phyloP scores from a whole-genome alignment of 2,888 invertebrate species.

The Xestia ashworthii region DNA sequence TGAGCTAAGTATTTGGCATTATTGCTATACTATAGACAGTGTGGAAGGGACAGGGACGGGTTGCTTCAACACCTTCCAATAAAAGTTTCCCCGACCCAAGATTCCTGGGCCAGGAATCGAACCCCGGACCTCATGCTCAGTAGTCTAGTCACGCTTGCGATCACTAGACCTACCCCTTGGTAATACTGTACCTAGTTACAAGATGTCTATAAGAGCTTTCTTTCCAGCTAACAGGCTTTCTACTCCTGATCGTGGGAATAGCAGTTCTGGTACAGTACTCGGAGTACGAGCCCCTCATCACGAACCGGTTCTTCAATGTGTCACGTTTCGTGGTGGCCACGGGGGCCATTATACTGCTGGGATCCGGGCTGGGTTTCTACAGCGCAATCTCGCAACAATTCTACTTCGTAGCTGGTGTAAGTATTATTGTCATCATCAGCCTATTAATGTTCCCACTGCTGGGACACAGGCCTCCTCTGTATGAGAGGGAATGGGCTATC shows the following conservation, averaged over 20 bases:
- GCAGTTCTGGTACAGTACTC: constrained; percentile 90
- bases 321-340: constrained; percentile 92
- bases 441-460: no score
- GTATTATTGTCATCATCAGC: constrained; percentile 66
- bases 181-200: neutral
- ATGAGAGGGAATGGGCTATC: no score
- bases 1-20: no score
- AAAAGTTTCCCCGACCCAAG: no score
- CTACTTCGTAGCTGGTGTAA: constrained; percentile 94
- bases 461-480: no score
- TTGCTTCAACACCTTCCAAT: neutral
- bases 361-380: constrained; percentile 96
- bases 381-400: constrained; percentile 96
- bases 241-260: constrained; percentile 93
- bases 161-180: neutral
- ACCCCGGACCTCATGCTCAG: neutral
- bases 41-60: no score
- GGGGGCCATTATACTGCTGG: constrained; percentile 93
- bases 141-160: neutral
- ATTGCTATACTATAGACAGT: no score
- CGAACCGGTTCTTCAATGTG: constrained; percentile 92
- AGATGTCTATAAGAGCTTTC: neutral
- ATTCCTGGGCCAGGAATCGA: neutral
- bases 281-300: constrained; percentile 92
- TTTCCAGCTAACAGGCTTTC: constrained; percentile 94